A percentile compares a stretch with the other conserved stretches of the same genome.
phyloP scores from a whole-genome alignment of 1,140 invertebrate species.

The Plodia interpunctella region DNA sequence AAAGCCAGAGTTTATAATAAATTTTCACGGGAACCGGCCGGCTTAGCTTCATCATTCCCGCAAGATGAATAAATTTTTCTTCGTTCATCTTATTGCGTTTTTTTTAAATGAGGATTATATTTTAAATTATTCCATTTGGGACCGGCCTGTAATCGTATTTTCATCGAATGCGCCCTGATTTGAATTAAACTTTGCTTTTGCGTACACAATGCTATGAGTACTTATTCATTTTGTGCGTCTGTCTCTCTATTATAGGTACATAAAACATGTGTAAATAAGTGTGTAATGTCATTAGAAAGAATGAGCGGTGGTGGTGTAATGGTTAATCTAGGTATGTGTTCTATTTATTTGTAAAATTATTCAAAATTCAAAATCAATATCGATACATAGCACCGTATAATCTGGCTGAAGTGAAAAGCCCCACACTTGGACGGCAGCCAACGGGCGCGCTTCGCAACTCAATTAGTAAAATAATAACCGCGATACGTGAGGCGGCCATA shows the following conservation, averaged over 20 bases:
- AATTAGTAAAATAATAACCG: slow-evolving; percentile 7
- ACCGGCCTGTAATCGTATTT: background rate
- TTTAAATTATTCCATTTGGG: slow-evolving; percentile 6
- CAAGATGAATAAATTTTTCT: slow-evolving; percentile 1
- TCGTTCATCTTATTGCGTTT: background rate
- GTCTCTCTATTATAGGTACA: no score
- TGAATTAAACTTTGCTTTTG: no score
- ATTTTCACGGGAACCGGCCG: background rate
- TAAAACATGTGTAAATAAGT: no score
- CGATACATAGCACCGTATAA: background rate
- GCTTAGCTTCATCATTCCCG: background rate
- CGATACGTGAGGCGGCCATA: background rate
- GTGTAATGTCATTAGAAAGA: no score
- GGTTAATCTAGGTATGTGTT: no score
- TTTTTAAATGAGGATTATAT: slow-evolving; percentile 1
- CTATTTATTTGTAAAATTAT: background rate
- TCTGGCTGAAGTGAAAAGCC: slow-evolving; percentile 2
- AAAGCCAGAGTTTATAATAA: slow-evolving; percentile 4
- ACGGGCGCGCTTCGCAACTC: slow-evolving; percentile 6
- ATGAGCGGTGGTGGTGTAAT: no score
- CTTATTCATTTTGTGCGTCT: no score
- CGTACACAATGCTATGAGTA: no score
- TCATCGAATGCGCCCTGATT: background rate
- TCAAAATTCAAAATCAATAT: background rate
- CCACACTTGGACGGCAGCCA: background rate